Percentiles rank a stretch among this genome's conserved stretches.
Conservation (phyloP, 2,113 vertebrate genomes). For the Pteruthius melanotis region DNA sequence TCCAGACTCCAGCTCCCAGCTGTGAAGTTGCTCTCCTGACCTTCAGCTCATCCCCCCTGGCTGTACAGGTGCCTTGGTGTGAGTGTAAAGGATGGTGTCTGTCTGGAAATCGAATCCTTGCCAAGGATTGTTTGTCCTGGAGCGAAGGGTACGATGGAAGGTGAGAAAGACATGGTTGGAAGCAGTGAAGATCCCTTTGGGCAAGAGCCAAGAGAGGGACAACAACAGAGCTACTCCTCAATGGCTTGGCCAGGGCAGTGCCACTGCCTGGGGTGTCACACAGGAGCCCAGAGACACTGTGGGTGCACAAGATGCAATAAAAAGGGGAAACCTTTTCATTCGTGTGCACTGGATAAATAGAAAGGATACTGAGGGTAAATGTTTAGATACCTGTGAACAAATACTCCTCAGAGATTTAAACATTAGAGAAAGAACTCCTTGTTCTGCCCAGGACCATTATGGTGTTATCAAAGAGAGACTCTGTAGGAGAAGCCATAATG, state of each 20-base stretch:
- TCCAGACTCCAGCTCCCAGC: not conserved
- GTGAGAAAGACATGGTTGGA: not conserved
- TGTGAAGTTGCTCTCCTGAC: not conserved
- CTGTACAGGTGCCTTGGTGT: not conserved
- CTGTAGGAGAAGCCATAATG: not conserved
- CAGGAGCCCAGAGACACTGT: not conserved
- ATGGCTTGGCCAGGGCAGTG: not conserved
- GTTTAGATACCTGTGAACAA: not conserved
- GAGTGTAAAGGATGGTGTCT: not conserved
- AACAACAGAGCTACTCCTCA: not conserved
- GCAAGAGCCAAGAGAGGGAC: not conserved
- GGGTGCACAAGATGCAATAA: not conserved
- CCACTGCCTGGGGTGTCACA: not conserved
- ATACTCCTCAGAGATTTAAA: not conserved
- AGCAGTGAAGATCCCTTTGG: not conserved
- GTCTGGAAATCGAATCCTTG: not conserved
- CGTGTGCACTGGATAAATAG: not conserved
- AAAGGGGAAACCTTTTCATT: not conserved
- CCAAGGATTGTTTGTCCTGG: not conserved
- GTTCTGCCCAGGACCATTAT: not conserved
- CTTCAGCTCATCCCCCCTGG: not conserved
- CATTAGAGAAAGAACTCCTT: not conserved
- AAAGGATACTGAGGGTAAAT: not conserved
- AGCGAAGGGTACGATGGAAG: not conserved
- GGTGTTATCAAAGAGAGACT: not conserved